A percentile compares a stretch with the other conserved stretches of the same genome.
Conservation (phyloP, 37 sponge, comb jelly and placozoan genomes). For the Petrosia ficiformis region DNA sequence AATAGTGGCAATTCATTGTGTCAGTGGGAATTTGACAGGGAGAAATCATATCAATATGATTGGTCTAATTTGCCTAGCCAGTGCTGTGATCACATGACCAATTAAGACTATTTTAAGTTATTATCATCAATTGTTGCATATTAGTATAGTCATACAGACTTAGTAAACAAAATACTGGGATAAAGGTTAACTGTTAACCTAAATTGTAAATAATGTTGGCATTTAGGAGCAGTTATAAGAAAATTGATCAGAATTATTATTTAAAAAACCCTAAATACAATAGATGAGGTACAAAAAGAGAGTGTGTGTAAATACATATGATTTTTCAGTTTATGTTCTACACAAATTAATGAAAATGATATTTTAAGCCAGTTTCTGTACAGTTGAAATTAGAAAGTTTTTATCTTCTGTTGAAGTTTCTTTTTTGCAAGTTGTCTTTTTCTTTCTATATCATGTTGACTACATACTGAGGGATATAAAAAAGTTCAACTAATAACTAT, state of each 20-base stretch:
- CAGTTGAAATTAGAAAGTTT: not conserved
- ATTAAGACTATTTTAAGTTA: not conserved
- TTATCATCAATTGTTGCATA: not conserved
- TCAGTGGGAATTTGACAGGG: not conserved
- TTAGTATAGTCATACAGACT: not conserved
- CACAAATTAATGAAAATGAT: not conserved
- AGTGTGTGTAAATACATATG: not conserved
- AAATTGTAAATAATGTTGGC: too few relatives aligned
- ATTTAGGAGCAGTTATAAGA: too few relatives aligned
- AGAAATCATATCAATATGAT: not conserved
- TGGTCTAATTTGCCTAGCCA: constrained; percentile 2
- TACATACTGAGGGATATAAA: constrained; percentile 7
- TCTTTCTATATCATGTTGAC: constrained; percentile 16
- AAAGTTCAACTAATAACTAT: not conserved
- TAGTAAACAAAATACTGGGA: too few relatives aligned
- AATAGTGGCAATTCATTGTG: not conserved
- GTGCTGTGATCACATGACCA: not conserved
- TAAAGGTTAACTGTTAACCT: too few relatives aligned
- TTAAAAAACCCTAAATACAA: not conserved
- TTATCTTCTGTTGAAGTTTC: constrained; percentile 7
- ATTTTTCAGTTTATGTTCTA: not conserved
- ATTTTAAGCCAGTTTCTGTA: not conserved
- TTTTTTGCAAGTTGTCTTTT: constrained; percentile 8
- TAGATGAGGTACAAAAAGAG: not conserved
- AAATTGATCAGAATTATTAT: not conserved